phyloP scores from a whole-genome alignment of 2,797 vertebrate genomes.

The Scleropages formosus region DNA sequence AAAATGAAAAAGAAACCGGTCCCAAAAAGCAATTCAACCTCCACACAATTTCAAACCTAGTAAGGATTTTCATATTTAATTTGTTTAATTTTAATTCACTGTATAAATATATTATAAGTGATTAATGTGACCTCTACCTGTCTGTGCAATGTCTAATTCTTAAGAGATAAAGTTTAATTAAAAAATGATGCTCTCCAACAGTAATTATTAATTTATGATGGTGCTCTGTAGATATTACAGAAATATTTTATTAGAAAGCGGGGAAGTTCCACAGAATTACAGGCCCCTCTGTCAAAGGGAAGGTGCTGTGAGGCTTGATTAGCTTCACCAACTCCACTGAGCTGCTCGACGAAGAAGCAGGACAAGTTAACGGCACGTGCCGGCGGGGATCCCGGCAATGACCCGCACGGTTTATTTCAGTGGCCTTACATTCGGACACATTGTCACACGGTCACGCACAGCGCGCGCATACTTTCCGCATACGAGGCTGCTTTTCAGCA shows the following conservation, averaged over 20 bases:
- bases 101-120: slow-evolving; percentile 38
- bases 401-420: background rate
- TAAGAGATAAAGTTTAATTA: slow-evolving; percentile 37
- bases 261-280: slow-evolving; percentile 27
- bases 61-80: slow-evolving; percentile 27
- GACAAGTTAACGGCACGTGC: background rate
- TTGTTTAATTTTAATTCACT: slow-evolving; percentile 28
- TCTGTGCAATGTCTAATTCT: slow-evolving; percentile 32
- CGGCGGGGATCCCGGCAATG: background rate
- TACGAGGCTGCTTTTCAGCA: background rate
- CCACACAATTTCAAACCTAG: slow-evolving; percentile 17
- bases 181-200: slow-evolving; percentile 34
- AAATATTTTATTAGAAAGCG: slow-evolving; percentile 39
- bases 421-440: slow-evolving; percentile 44
- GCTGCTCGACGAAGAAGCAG: background rate
- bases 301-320: slow-evolving; percentile 12
- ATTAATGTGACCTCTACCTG: slow-evolving; percentile 37
- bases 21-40: slow-evolving; percentile 3
- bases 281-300: slow-evolving; percentile 24
- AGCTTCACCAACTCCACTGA: background rate
- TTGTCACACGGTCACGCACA: background rate
- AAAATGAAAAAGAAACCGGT: slow-evolving; percentile 28
- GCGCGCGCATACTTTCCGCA: background rate
- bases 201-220: slow-evolving; percentile 37
- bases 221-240: slow-evolving; percentile 28